A percentile compares a stretch with the other conserved stretches of the same genome.
These are phyloP conservation scores for Scarus forsteni DNA, from an alignment of 2,797 vertebrate species.

Conservation along the genomic window DNA sequence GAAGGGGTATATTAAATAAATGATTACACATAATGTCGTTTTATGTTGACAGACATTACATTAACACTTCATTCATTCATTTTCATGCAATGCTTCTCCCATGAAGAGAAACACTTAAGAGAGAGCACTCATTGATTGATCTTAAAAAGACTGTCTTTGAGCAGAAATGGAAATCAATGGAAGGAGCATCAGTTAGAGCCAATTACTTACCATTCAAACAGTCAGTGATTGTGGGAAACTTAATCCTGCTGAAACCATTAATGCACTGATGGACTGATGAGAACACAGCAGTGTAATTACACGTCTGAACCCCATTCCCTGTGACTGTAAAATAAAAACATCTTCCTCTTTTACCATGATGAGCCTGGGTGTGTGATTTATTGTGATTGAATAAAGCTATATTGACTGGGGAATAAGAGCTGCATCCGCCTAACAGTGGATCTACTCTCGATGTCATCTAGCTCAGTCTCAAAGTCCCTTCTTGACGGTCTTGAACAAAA, in stretches of 20 bases:
- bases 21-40: neutral
- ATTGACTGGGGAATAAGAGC: neutral
- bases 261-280: slow-evolving; percentile 8
- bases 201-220: slow-evolving; percentile 15
- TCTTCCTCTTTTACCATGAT: neutral
- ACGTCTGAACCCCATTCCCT: neutral
- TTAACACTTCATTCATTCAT: slow-evolving; percentile 5
- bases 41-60: slow-evolving; percentile 18
- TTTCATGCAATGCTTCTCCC: neutral
- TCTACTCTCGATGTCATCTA: no score
- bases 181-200: slow-evolving; percentile 15
- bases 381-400: neutral
- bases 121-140: slow-evolving; percentile 13
- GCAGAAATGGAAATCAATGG: slow-evolving; percentile 12
- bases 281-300: neutral
- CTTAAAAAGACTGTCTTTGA: neutral
- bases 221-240: neutral
- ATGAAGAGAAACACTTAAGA: neutral
- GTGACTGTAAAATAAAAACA: neutral
- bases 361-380: neutral
- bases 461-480: no score
- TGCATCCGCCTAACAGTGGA: neutral
- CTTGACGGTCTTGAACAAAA: no score
- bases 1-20: slow-evolving; percentile 5
- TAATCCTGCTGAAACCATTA: neutral